Conservation (phyloP, 2,888 invertebrate genomes). For the Heliconius aoede region DNA sequence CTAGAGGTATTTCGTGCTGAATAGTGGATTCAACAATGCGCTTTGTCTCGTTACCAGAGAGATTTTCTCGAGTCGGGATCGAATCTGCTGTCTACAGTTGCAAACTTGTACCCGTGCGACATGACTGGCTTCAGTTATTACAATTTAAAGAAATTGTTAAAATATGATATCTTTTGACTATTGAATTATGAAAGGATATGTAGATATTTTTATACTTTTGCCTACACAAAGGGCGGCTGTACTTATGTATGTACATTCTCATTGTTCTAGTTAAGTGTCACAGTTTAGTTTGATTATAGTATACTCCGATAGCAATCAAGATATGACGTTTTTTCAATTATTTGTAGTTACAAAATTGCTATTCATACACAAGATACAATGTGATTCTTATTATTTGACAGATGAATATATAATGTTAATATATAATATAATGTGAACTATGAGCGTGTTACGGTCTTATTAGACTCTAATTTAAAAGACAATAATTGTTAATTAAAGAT, state of each 20-base stretch:
- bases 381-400: not conserved
- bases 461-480: not conserved
- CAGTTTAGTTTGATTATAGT: not conserved
- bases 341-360: not conserved
- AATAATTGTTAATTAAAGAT: not conserved
- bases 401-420: no score
- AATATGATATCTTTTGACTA: not conserved
- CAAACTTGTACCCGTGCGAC: no score
- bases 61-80: no score
- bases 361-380: not conserved
- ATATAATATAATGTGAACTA: no score
- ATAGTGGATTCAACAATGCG: no score
- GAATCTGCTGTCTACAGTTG: no score
- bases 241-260: conserved; percentile 8
- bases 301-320: not conserved
- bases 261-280: not conserved
- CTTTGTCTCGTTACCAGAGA: no score
- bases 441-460: no score
- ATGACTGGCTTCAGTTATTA: not conserved
- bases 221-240: not conserved
- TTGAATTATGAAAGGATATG: not conserved
- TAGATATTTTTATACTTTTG: conserved; percentile 5
- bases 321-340: not conserved
- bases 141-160: not conserved
- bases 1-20: no score